Percentiles rank a stretch among this genome's conserved stretches.
Evolutionary conservation across 2,113 vertebrate genomes (phyloP).

Genomic region (Thalassarche chlororhynchos): DNA sequence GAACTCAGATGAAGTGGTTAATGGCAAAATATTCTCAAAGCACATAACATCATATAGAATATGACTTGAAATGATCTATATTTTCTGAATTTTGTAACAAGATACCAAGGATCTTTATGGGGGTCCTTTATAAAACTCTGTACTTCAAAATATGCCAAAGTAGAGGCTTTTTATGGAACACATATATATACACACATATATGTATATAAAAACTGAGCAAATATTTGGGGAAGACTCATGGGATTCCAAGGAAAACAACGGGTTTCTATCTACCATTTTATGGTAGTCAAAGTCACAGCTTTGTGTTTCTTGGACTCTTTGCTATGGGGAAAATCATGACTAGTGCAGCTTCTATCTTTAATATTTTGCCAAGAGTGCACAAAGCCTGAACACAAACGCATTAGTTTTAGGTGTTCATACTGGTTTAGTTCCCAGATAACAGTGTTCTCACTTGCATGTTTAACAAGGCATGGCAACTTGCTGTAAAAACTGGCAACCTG

Average conservation of each 20-base stretch:
- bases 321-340: neutral
- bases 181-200: too few species aligned
- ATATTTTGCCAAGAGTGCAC: neutral
- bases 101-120: neutral
- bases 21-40: neutral
- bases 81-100: neutral
- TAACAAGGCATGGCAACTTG: neutral
- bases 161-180: neutral
- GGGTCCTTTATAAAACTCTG: neutral
- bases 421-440: neutral
- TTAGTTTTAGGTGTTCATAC: neutral
- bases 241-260: neutral
- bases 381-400: neutral
- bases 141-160: neutral
- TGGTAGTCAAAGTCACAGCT: neutral
- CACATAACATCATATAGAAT: neutral
- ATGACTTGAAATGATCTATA: neutral
- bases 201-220: neutral
- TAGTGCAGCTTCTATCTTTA: neutral
- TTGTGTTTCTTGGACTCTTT: neutral
- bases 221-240: neutral
- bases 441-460: neutral
- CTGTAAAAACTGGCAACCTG: neutral
- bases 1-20: neutral
- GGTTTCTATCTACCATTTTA: neutral